These are phyloP conservation scores for Pitangus sulphuratus DNA, from an alignment of 2,797 vertebrate genomes.

Conservation along the genomic window DNA sequence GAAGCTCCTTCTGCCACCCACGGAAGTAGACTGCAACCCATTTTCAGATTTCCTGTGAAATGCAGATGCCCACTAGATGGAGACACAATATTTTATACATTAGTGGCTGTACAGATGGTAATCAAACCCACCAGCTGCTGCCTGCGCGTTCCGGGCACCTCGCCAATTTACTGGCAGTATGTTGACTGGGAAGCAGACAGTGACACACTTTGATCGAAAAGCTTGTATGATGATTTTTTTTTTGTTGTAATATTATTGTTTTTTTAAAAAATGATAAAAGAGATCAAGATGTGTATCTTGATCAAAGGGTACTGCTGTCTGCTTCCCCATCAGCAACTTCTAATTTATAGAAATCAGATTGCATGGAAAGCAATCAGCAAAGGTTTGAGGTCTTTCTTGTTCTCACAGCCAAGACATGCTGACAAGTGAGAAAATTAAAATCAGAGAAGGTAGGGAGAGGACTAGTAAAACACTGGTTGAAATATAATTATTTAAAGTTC, in stretches of 20 bases:
- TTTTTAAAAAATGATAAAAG: constrained; percentile 55
- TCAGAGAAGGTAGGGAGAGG: constrained; percentile 5
- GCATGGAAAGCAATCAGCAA: constrained; percentile 45
- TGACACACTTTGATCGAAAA: constrained; percentile 72
- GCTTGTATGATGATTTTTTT: constrained; percentile 69
- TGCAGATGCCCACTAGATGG: constrained; percentile 65
- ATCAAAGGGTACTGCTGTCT: constrained; percentile 65
- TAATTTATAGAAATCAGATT: constrained; percentile 70
- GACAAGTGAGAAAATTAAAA: constrained; percentile 66
- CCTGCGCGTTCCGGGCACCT: constrained; percentile 36
- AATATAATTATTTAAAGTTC: constrained; percentile 45
- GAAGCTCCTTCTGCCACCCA: neutral
- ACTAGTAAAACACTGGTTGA: constrained; percentile 42
- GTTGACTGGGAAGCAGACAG: constrained; percentile 71
- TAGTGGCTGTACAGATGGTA: constrained; percentile 61
- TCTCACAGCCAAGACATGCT: constrained; percentile 52
- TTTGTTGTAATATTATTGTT: constrained; percentile 57
- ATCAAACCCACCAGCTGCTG: constrained; percentile 70
- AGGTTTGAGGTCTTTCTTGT: constrained; percentile 55
- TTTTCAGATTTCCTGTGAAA: constrained; percentile 14
- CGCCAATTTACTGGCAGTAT: constrained; percentile 63
- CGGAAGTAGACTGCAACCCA: neutral
- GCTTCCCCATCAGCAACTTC: constrained; percentile 61
- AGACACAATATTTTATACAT: constrained; percentile 59
- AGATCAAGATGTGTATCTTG: constrained; percentile 64